Evolutionary conservation across 2,113 vertebrate genomes (phyloP).

Genomic region (Nothobranchius kuhntae): DNA sequence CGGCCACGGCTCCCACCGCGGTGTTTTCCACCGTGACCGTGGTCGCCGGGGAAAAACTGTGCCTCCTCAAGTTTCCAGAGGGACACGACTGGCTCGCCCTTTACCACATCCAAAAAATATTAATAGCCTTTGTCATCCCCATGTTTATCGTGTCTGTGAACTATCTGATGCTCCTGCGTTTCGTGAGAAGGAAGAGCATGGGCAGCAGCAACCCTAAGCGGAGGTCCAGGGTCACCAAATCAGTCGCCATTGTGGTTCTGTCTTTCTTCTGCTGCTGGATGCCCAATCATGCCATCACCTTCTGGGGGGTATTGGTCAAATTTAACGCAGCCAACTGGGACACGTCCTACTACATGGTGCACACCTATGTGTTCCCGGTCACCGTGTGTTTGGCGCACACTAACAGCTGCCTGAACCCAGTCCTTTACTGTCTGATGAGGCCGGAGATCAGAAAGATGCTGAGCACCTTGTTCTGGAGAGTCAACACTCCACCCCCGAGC

Average conservation of each 20-base stretch:
- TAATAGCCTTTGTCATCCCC: conserved; percentile 76
- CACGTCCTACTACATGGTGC: conserved; percentile 75
- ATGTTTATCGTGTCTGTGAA: conserved; percentile 73
- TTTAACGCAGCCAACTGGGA: conserved; percentile 81
- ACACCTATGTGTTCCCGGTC: conserved; percentile 82
- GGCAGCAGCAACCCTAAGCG: conserved; percentile 60
- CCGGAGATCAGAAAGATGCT: conserved; percentile 81
- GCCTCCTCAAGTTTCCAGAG: conserved; percentile 76
- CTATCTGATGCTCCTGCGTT: conserved; percentile 77
- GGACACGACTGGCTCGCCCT: conserved; percentile 77
- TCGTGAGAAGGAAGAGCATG: conserved; percentile 72
- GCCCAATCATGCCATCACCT: conserved; percentile 80
- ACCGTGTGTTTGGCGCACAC: conserved; percentile 82
- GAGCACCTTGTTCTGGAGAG: conserved; percentile 72
- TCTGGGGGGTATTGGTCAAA: conserved; percentile 85
- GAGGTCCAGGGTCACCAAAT: conserved; percentile 71
- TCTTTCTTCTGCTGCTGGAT: conserved; percentile 79
- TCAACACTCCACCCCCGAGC: conserved; percentile 50
- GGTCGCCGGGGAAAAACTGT: conserved; percentile 75
- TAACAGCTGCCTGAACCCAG: conserved; percentile 83
- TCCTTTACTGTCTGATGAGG: conserved; percentile 82
- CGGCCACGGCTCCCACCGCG: conserved; percentile 73
- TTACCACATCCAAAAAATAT: conserved; percentile 79
- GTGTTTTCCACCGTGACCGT: conserved; percentile 73
- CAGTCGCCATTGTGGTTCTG: conserved; percentile 72